These are phyloP conservation scores for Fundulus diaphanus DNA, from an alignment of 2,797 vertebrate species.

Conservation along the genomic window DNA sequence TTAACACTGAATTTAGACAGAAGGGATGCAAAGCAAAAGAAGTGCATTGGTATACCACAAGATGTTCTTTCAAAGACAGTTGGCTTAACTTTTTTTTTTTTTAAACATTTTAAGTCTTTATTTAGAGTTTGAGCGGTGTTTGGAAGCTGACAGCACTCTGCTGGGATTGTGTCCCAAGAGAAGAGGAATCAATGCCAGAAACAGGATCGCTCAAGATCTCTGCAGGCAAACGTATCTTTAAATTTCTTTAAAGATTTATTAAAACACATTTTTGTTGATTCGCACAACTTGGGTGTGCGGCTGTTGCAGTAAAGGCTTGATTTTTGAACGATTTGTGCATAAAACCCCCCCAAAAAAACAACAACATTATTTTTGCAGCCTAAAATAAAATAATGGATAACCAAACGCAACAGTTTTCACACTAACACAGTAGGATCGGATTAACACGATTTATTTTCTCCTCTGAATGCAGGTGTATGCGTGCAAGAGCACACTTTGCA, in stretches of 20 bases:
- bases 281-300: neutral
- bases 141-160: constrained; percentile 18
- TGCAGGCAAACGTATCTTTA: neutral
- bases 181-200: constrained; percentile 21
- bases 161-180: constrained; percentile 37
- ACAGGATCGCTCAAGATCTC: neutral
- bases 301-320: neutral
- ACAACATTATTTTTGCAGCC: neutral
- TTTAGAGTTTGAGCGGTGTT: constrained; percentile 34
- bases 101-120: constrained; percentile 39
- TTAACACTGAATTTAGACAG: neutral
- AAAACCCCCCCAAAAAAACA: no score
- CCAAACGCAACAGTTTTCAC: constrained; percentile 27
- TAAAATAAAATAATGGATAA: constrained; percentile 12
- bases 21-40: neutral
- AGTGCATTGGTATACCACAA: no score
- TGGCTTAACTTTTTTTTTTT: neutral
- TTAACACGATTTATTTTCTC: constrained; percentile 28
- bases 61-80: neutral
- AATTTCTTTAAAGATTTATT: neutral
- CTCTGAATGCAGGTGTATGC: constrained; percentile 14
- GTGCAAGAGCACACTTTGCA: constrained; percentile 21
- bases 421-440: constrained; percentile 28
- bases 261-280: neutral
- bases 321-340: neutral